Base-by-base conservation (phyloP, 2,113 vertebrate species). In the Pseudorectes ferrugineus region DNA sequence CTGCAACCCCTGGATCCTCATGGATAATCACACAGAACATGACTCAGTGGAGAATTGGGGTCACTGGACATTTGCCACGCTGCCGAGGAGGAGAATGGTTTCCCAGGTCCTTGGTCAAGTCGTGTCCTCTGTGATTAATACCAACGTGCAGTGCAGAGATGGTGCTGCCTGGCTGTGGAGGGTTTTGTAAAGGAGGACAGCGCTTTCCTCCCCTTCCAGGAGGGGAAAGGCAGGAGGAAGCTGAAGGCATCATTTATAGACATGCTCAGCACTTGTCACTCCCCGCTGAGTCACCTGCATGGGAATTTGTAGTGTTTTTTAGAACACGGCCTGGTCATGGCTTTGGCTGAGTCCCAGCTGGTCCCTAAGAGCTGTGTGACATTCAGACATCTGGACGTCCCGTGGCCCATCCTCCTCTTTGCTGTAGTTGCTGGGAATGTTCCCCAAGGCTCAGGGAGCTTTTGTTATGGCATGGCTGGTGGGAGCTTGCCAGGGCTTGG, bases 31-130 rank as follows among this genome's bases (percentile, higher is more conserved):
- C 91, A 48, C 38, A 74, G 85, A 93, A 48, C 89, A 67, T 52
- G 88, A 57, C 67, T 93, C 85, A 36, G 66, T 75, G 92, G 49
- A 70, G 91, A 92, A 89, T 25, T 96, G 91, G 85, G 95, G 92
- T 97, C 94, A 83, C 77, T 89, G 88, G 91, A 57, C 88, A 36
- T 62, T 81, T 87, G 89, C 90, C 79, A 23, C 12, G 77, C 91
- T 95, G 87, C 83, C 12, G 63, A 78, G 79, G 66, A 89, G 82
- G 66, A 93, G 73, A 93, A 83, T 14, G 6, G 42, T 77, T 85
- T 66, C 80, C 35, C 74, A 76, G 87, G 62, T 87, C 66, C 36
- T 72, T 12, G 43, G 33, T 71, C 61, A 52, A 61, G 65, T 83
- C 61, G 9, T 11, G 20, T 82, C 72, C 67, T 89, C 42, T 77